A percentile compares a stretch with the other conserved stretches of the same genome.
These are phyloP conservation scores for Vidua macroura DNA, from an alignment of 2,113 vertebrate species.

Conservation along the genomic window DNA sequence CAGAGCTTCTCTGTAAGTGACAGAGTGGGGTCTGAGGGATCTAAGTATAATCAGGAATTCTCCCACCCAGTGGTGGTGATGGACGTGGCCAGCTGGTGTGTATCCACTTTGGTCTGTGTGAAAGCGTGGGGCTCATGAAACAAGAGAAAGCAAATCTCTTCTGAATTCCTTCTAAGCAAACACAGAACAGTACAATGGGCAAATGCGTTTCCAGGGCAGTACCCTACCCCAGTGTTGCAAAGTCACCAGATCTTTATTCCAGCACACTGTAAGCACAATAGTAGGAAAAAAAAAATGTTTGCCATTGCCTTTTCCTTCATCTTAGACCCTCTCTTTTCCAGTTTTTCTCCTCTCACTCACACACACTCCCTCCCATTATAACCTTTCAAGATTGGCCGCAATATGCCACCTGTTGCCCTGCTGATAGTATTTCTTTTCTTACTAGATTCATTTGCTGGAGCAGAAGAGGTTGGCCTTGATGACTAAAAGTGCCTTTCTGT, in stretches of 20 bases:
- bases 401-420: constrained; percentile 44
- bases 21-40: constrained; percentile 67
- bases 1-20: constrained; percentile 57
- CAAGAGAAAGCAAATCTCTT: constrained; percentile 81
- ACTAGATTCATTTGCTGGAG: constrained; percentile 4
- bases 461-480: background rate
- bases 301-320: background rate
- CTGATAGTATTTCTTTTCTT: constrained; percentile 42
- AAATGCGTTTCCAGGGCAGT: constrained; percentile 37
- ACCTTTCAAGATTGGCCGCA: background rate
- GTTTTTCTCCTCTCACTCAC: background rate
- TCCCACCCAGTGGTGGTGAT: constrained; percentile 76
- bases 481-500: background rate
- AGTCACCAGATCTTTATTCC: background rate
- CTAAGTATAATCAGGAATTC: constrained; percentile 85
- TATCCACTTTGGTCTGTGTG: constrained; percentile 77
- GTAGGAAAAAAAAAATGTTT: background rate
- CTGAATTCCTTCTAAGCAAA: constrained; percentile 79
- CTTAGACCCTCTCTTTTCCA: background rate
- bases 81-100: constrained; percentile 85
- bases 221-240: background rate
- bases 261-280: background rate
- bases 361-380: background rate
- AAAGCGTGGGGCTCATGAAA: constrained; percentile 77
- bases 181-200: constrained; percentile 71